Base-by-base conservation (phyloP, 2,113 vertebrate genomes). In the Ptilonorhynchus violaceus region DNA sequence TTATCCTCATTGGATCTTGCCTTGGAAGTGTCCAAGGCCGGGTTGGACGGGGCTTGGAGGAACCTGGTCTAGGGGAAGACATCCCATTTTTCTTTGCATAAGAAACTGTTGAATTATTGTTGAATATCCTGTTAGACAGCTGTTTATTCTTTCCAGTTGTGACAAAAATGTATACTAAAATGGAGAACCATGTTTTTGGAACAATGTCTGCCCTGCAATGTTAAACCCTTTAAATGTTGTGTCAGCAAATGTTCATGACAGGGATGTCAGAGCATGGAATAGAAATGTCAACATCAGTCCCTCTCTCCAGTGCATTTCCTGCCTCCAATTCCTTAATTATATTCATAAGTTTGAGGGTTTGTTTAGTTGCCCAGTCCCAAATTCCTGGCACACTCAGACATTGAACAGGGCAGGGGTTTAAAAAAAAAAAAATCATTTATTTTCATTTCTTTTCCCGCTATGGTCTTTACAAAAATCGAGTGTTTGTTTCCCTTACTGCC, bases 31-130 rank as follows among this genome's bases (percentile, higher is more conserved):
- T 15, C 62, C 47, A 33, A 59, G 52, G 35, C 35, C 13, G 8
- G 49, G 31, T 0, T 73, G 59, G 59, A 17, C 0, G 0, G 49
- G 24, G 13, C 13, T 72, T 21, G 56, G 75, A 31, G 50, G 31
- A 37, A 0, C 42, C 21, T 88, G 67, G 59, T 9, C 2, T 0
- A 10, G 25, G 41, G 35, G 33, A 0, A 67, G 7, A 11, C 53
- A 68, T 81, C 68, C 44, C 12, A 2, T 69, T 76, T 76, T 85
- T 22, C 11, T 41, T 16, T 27, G 13, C 44, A 3, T 30, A 11
- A 73, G 13, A 25, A 20, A 20, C 25, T 21, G 0, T 37, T 39
- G 37, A 46, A 22, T 80, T 66, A 6, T 17, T 80, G 27, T 47
- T 30, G 1, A 56, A 15, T 62, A 74, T 59, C 10, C 22, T 9